These are phyloP conservation scores for Leptoclinus maculatus DNA, from an alignment of 2,797 vertebrate genomes.

Conservation along the genomic window DNA sequence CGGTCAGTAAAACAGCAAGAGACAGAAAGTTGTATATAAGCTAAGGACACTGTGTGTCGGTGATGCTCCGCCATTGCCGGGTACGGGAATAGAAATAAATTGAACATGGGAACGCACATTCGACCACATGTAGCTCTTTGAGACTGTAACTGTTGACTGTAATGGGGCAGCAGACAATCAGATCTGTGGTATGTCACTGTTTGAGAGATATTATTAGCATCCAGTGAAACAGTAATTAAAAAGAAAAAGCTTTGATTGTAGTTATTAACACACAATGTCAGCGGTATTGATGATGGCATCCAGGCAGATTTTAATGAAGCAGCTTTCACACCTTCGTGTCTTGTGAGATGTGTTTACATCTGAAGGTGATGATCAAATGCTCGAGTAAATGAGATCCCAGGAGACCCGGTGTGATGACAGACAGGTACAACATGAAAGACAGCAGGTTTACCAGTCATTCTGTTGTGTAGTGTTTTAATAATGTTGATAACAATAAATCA, in stretches of 20 bases:
- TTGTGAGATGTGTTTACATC: conserved; percentile 8
- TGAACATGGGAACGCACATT: no score
- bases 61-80: no score
- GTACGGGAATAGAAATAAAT: no score
- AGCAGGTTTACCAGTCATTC: neutral
- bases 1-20: no score
- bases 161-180: conserved; percentile 9
- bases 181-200: neutral
- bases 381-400: conserved; percentile 53
- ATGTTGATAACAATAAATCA: neutral
- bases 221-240: conserved; percentile 7
- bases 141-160: neutral
- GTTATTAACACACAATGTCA: conserved; percentile 1
- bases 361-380: conserved; percentile 39
- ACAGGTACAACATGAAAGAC: conserved; percentile 3
- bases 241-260: conserved; percentile 12
- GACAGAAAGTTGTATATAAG: no score
- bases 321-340: conserved; percentile 4
- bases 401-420: conserved; percentile 16
- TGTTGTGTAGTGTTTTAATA: neutral
- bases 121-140: neutral
- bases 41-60: no score
- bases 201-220: conserved; percentile 18
- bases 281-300: conserved; percentile 3
- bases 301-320: conserved; percentile 28